These are phyloP conservation scores for Dendrophyllia cribrosa DNA, from an alignment of 64 coral and sea anemone species.

Conservation along the genomic window DNA sequence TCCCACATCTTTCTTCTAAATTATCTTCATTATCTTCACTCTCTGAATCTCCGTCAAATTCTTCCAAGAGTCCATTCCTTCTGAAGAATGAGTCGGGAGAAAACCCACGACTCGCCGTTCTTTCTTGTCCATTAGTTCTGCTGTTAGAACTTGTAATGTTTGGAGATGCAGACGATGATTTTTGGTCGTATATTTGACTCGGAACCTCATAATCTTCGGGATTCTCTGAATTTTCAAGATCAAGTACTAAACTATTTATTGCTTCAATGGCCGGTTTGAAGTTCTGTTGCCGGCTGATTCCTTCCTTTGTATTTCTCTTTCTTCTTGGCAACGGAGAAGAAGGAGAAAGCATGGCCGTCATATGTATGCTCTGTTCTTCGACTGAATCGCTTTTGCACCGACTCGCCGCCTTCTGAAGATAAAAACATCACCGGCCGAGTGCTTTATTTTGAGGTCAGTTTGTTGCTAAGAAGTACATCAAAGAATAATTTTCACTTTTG, in stretches of 20 bases:
- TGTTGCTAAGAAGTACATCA: not conserved
- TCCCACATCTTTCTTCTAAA: conserved; percentile 1
- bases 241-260: not conserved
- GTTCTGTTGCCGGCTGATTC: not conserved
- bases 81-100: not conserved
- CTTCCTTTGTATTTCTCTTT: not conserved
- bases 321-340: not conserved
- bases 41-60: conserved; percentile 11
- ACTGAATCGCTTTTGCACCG: not conserved
- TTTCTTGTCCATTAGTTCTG: not conserved
- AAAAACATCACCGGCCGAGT: not conserved
- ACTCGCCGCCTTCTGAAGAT: not conserved
- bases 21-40: conserved; percentile 16
- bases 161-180: not conserved
- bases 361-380: not conserved
- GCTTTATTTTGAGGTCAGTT: not conserved
- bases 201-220: not conserved
- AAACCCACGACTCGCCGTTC: not conserved
- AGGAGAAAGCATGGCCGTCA: not conserved
- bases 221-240: conserved; percentile 20
- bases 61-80: not conserved
- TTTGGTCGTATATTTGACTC: not conserved
- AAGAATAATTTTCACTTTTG: conserved; percentile 10
- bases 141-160: not conserved
- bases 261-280: not conserved